These are phyloP conservation scores for Caenorhabditis sp. DNA, from an alignment of 2,888 invertebrate genomes.

Conservation along the genomic window DNA sequence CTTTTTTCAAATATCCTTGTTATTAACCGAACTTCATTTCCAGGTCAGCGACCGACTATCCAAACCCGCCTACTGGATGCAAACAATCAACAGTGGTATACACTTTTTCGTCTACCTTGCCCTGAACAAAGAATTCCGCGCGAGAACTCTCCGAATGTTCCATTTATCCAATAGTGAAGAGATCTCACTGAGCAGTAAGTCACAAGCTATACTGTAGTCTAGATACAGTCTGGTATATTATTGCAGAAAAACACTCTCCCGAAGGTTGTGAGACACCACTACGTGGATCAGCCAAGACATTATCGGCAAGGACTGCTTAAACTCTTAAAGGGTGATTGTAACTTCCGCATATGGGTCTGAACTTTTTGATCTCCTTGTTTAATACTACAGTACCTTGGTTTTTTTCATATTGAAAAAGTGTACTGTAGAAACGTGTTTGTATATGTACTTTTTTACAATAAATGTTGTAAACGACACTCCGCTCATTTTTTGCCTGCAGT, in stretches of 20 bases:
- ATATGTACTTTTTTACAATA: too few relatives aligned
- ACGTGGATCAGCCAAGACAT: slow-evolving; percentile 27
- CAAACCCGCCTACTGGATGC: slow-evolving; percentile 59
- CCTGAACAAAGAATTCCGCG: slow-evolving; percentile 51
- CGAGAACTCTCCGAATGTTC: slow-evolving; percentile 37
- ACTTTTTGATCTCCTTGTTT: too few relatives aligned
- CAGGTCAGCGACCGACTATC: slow-evolving; percentile 56
- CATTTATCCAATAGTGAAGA: slow-evolving; percentile 36
- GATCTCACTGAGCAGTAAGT: slow-evolving; percentile 37
- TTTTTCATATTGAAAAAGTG: too few relatives aligned
- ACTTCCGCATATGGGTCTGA: too few relatives aligned
- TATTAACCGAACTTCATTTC: too few relatives aligned
- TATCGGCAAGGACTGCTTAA: slow-evolving; percentile 27
- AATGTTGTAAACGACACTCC: too few relatives aligned
- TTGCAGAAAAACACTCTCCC: slow-evolving; percentile 27
- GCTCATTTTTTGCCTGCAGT: too few relatives aligned
- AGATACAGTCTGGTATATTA: not conserved
- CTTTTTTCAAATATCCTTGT: too few relatives aligned
- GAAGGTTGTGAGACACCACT: slow-evolving; percentile 42
- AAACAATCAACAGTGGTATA: slow-evolving; percentile 55
- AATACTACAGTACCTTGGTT: too few relatives aligned
- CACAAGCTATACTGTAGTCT: not conserved
- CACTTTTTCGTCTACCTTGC: slow-evolving; percentile 58
- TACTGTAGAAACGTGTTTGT: too few relatives aligned
- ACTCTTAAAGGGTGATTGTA: too few relatives aligned